Evolutionary conservation across 2,797 vertebrate genomes (phyloP).

Genomic region (Cottoperca gobio): DNA sequence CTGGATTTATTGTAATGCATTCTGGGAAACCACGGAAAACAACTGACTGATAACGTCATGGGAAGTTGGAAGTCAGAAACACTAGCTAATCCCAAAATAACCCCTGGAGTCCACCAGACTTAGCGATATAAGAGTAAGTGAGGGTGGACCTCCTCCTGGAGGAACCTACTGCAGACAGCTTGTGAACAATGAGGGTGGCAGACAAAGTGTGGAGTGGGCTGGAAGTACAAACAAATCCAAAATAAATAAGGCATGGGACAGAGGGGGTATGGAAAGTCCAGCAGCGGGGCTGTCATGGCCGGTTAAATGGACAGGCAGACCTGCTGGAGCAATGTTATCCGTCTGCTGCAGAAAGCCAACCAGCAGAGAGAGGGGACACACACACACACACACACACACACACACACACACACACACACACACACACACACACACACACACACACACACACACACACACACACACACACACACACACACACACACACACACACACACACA

Average conservation of each 20-base stretch:
- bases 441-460: too few species aligned
- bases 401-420: too few species aligned
- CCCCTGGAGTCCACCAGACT: background rate
- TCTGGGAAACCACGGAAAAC: background rate
- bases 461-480: too few species aligned
- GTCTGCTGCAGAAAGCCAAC: slow-evolving; percentile 59
- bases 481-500: too few species aligned
- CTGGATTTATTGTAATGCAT: slow-evolving; percentile 7
- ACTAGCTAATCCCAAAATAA: background rate
- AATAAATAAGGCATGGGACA: slow-evolving; percentile 44
- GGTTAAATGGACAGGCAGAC: slow-evolving; percentile 62
- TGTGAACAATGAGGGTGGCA: background rate
- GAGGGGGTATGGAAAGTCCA: slow-evolving; percentile 47
- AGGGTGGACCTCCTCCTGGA: background rate
- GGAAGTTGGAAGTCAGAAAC: background rate
- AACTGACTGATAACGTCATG: background rate
- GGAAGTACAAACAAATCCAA: slow-evolving; percentile 6
- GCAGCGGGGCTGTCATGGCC: slow-evolving; percentile 64
- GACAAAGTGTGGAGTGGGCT: background rate
- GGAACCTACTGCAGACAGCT: background rate
- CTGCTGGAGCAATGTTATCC: slow-evolving; percentile 74
- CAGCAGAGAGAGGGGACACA: slow-evolving; percentile 20
- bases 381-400: too few species aligned
- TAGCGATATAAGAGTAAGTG: background rate
- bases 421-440: too few species aligned